Conservation (phyloP, 2,113 vertebrate species). For the Alaudala cheleensis region DNA sequence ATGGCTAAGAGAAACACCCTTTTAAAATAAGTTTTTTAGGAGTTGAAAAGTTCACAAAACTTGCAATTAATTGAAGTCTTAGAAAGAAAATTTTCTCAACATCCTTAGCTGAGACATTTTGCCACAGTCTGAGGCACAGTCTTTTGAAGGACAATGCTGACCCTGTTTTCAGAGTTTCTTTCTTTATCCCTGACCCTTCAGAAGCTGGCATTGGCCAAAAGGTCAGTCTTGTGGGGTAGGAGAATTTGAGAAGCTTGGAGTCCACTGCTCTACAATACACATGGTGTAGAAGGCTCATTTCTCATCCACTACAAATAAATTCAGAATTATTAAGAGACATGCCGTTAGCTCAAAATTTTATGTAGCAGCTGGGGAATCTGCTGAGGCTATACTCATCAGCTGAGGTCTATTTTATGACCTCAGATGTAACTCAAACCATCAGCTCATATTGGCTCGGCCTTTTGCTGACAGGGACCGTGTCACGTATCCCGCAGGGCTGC, state of each 20-base stretch:
- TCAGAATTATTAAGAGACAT: background rate
- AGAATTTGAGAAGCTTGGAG: background rate
- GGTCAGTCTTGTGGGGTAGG: background rate
- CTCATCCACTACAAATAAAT: background rate
- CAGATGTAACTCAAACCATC: background rate
- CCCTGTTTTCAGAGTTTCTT: background rate
- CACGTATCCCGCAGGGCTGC: constrained; percentile 33
- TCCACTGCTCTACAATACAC: background rate
- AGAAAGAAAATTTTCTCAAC: background rate
- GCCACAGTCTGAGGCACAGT: background rate
- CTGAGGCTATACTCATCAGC: constrained; percentile 5
- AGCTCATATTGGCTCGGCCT: constrained; percentile 15
- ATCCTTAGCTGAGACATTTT: background rate
- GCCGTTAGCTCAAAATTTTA: background rate
- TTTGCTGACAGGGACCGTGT: constrained; percentile 44
- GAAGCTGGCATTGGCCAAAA: background rate
- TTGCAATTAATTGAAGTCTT: background rate
- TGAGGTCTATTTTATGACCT: background rate
- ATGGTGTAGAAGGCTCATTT: background rate
- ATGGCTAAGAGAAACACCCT: background rate
- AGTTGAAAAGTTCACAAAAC: background rate
- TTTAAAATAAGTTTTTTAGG: background rate
- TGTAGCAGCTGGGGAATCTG: constrained; percentile 18
- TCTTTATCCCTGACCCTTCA: background rate
- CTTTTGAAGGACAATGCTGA: background rate